Base-by-base conservation (phyloP, 2,113 vertebrate genomes). In the Etheostoma spectabile region DNA sequence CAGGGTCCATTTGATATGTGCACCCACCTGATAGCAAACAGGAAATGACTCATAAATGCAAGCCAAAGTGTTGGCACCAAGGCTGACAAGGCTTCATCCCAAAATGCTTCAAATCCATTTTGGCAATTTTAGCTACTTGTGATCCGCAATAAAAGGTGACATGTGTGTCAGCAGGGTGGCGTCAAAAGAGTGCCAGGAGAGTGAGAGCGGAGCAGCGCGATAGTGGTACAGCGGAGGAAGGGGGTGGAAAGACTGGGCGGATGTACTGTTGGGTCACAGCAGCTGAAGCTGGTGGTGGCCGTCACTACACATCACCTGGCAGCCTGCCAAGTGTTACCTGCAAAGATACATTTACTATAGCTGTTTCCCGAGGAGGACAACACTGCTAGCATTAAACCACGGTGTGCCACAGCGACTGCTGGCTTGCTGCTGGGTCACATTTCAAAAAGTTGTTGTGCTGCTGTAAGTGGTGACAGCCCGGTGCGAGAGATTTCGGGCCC, bases 41-140 rank as follows among this genome's bases (percentile, higher is more conserved):
- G 84, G 78, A 81, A 77, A 87, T 83, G 73, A 90, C 73, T 86
- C 87, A 46, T 77, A 62, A 86, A 75, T 22, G 64, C 51, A 21
- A 77, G 64, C 33, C 49, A 51, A 45, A 64, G 71, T 57, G 53
- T 35, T 35, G 75, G 80, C 77, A 48, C 59, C 79, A 61, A 52
- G 80, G 80, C 76, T 56, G 85, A 73, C 67, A 55, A 13, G 38
- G 57, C 60, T 45, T 35, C 65, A 51, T 51, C 68, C 59, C 11
- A 52, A 55, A 82, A 69, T 65, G 55, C 42, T 76, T 63, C 67
- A 48, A 82, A 63, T 77, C 75, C 67, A 82, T 62, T 88, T 82
- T 11, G 51, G 21, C 65, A 65, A 77, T 82, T 84, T 84, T 61
- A 42, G 22, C 64, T 51, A 42, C 69, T 80, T 59, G 22, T 79